phyloP scores from a whole-genome alignment of 2,113 vertebrate genomes.

The Butorides virescens region DNA sequence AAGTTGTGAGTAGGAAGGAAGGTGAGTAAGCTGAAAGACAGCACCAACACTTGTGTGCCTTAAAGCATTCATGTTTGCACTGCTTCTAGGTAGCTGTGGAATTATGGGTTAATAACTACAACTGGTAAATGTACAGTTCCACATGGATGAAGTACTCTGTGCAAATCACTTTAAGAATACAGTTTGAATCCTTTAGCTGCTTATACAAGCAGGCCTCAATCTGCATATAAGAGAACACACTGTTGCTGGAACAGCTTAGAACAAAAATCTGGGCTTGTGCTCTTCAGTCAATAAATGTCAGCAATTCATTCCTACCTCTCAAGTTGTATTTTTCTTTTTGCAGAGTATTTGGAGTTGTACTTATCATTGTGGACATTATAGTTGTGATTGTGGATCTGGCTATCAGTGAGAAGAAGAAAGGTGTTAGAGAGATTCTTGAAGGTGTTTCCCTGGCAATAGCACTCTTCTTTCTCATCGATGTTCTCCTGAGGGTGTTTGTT shows the following conservation, averaged over 20 bases:
- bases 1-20: background rate
- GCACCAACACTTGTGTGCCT: background rate
- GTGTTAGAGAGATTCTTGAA: slow-evolving; percentile 64
- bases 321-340: background rate
- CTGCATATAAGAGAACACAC: background rate
- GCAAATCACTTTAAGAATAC: background rate
- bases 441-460: slow-evolving; percentile 84
- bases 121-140: background rate
- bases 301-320: background rate
- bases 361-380: slow-evolving; percentile 86
- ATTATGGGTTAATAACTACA: background rate
- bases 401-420: background rate
- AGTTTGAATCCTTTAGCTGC: background rate
- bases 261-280: background rate
- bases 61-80: background rate
- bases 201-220: background rate
- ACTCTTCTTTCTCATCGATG: slow-evolving; percentile 87
- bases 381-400: slow-evolving; percentile 81
- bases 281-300: background rate
- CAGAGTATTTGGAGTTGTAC: slow-evolving; percentile 87
- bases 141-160: background rate
- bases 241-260: background rate
- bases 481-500: slow-evolving; percentile 86
- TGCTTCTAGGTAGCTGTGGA: background rate
- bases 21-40: background rate